Base-by-base conservation (phyloP, 2,888 invertebrate genomes). In the Nesidiocoris tenuis region DNA sequence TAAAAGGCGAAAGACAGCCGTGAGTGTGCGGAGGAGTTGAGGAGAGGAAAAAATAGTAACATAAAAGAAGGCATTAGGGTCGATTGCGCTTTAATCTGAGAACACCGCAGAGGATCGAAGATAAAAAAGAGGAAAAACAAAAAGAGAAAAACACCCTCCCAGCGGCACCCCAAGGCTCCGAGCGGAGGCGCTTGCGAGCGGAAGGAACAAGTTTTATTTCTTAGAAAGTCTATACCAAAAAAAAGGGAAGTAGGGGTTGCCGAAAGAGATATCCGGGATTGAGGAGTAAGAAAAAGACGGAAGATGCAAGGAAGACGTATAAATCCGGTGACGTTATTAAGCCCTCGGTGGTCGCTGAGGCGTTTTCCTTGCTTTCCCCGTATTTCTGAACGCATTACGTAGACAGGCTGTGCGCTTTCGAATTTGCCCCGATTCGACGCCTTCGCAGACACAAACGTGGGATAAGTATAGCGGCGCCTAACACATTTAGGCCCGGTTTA, bases 51-150 rank as follows among this genome's bases (percentile, higher is more conserved):
- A 39, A 65, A 75, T 66, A 59, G 74, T 66, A 75, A 75, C 74
- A 75, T 66, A 66, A 75, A 66, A 75, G 66, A 59, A 75, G 74
- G 66, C 74, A 75, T 75, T 75, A 75, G 66, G 74, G 74, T 75
- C 66, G 66, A 75, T 75, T 75, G 74, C 74, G 74, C 74, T 75
- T 75, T 75, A 75, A 75, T 75, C 74, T 75, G 65, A 75, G 65
- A 66, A 75, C 74, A 74, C 72, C 72, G 72, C 72, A 72, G 61
- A 61, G 68, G 68, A 63, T 71, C 21, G 59, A 71, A 59, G 71
- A 71, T 71, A 71, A 72, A 56, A 21, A 72, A 61, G 18, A 55
- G 39, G 3, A 63, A 72, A 54, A 72, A 75, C 24, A 25, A 39
- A 72, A 61, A 23, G 19, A 63, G 19, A 66, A 66, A 55, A 7